Evolutionary conservation across 2,888 invertebrate species (phyloP).

Genomic region (Polymixis lichenea): DNA sequence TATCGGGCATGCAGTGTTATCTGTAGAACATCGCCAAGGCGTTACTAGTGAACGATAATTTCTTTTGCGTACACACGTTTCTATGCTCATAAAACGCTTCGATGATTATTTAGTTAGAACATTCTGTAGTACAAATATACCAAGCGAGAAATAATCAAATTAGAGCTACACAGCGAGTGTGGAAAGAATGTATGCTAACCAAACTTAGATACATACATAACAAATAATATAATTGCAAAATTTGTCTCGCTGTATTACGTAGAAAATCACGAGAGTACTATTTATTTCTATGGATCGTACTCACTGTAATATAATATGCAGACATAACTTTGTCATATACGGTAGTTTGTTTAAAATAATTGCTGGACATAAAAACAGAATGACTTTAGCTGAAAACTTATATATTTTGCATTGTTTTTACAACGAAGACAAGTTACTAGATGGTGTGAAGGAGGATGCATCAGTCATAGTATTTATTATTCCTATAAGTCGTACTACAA

Average conservation of each 20-base stretch:
- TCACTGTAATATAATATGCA: slow-evolving; percentile 46
- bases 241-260: slow-evolving; percentile 48
- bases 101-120: slow-evolving; percentile 52
- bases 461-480: background rate
- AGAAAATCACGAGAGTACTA: slow-evolving; percentile 49
- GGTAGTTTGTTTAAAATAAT: slow-evolving; percentile 57
- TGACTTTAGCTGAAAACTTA: slow-evolving; percentile 40
- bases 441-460: background rate
- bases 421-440: slow-evolving; percentile 1
- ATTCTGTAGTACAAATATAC: slow-evolving; percentile 41
- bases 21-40: slow-evolving; percentile 79
- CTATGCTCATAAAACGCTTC: slow-evolving; percentile 55
- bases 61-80: slow-evolving; percentile 70
- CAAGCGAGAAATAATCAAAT: slow-evolving; percentile 44
- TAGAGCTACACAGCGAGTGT: slow-evolving; percentile 30
- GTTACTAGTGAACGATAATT: slow-evolving; percentile 74
- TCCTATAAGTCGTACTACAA: background rate
- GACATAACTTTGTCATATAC: slow-evolving; percentile 40
- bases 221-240: slow-evolving; percentile 51
- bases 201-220: slow-evolving; percentile 37
- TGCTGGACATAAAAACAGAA: slow-evolving; percentile 43
- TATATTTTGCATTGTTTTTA: slow-evolving; percentile 43
- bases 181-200: slow-evolving; percentile 45
- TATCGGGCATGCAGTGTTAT: slow-evolving; percentile 81
- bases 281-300: slow-evolving; percentile 41